Conservation (phyloP, 2,888 invertebrate genomes). For the Xestia sexstrigata region DNA sequence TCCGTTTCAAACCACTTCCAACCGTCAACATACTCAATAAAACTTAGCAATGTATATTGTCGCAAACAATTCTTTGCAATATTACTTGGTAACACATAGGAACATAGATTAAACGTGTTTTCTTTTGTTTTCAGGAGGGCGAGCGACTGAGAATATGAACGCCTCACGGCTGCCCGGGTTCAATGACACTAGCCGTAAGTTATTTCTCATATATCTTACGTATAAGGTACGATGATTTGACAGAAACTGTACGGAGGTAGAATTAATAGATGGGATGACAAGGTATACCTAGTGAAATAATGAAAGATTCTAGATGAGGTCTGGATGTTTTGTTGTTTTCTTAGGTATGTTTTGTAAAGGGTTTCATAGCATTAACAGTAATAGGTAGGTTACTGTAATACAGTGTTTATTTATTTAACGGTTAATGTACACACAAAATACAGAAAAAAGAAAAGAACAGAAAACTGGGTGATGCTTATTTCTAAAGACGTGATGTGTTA, state of each 20-base stretch:
- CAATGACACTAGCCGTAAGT: constrained; percentile 84
- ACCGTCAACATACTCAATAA: background rate
- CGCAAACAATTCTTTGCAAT: constrained; percentile 1
- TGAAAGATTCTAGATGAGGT: constrained; percentile 5
- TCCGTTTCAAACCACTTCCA: background rate
- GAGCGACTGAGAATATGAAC: constrained; percentile 87
- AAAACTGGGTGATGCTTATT: too few species aligned
- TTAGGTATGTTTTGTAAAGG: background rate
- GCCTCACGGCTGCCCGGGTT: constrained; percentile 78
- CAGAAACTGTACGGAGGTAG: constrained; percentile 24
- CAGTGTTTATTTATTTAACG: too few species aligned
- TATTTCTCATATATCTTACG: constrained; percentile 30
- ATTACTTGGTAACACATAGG: background rate
- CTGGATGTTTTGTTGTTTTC: background rate
- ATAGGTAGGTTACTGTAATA: background rate
- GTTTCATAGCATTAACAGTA: background rate
- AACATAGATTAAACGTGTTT: constrained; percentile 41
- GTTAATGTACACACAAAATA: too few species aligned
- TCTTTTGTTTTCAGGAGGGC: constrained; percentile 84
- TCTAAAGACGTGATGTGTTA: too few species aligned
- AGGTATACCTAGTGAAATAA: constrained; percentile 27
- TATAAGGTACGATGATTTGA: constrained; percentile 35
- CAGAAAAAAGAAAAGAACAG: too few species aligned
- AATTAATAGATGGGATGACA: constrained; percentile 40
- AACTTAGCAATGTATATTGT: background rate